Conservation (phyloP, 2,113 vertebrate species). For the Mola mola region DNA sequence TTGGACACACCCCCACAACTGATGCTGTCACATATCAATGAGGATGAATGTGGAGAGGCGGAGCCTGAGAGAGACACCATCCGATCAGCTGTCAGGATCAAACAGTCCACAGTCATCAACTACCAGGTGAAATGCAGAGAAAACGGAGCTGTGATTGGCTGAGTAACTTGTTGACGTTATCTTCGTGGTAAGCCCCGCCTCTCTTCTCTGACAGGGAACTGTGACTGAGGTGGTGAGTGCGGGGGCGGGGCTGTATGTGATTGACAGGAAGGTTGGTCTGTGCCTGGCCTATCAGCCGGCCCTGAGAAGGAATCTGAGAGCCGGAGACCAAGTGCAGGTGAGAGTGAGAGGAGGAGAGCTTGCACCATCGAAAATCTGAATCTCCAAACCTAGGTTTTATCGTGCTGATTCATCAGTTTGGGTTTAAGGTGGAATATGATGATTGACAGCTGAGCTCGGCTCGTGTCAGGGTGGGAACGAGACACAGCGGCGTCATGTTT, state of each 20-base stretch:
- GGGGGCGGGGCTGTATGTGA: conserved; percentile 86
- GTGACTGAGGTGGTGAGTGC: conserved; percentile 83
- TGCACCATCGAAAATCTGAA: too few relatives aligned
- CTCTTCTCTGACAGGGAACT: conserved; percentile 79
- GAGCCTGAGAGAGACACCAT: conserved; percentile 3
- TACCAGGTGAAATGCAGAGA: conserved; percentile 80
- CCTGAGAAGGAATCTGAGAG: conserved; percentile 77
- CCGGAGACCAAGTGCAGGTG: conserved; percentile 84
- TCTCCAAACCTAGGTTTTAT: too few relatives aligned
- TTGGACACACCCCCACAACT: conserved; percentile 2
- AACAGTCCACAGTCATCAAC: conserved; percentile 80
- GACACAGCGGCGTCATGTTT: too few relatives aligned
- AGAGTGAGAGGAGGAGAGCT: too few relatives aligned
- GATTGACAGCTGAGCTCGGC: too few relatives aligned
- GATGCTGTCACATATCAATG: not conserved
- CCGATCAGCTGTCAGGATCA: conserved; percentile 54
- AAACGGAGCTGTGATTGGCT: conserved; percentile 16
- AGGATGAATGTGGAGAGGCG: conserved; percentile 13
- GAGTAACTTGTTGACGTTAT: not conserved
- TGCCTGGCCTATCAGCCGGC: conserved; percentile 88
- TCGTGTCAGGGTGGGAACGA: too few relatives aligned
- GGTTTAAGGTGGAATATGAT: too few relatives aligned
- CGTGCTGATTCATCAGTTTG: too few relatives aligned
- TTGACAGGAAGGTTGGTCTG: conserved; percentile 85
- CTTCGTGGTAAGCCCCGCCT: conserved; percentile 23